phyloP scores from a whole-genome alignment of 1,140 invertebrate genomes.

The Brachionus calyciflorus region DNA sequence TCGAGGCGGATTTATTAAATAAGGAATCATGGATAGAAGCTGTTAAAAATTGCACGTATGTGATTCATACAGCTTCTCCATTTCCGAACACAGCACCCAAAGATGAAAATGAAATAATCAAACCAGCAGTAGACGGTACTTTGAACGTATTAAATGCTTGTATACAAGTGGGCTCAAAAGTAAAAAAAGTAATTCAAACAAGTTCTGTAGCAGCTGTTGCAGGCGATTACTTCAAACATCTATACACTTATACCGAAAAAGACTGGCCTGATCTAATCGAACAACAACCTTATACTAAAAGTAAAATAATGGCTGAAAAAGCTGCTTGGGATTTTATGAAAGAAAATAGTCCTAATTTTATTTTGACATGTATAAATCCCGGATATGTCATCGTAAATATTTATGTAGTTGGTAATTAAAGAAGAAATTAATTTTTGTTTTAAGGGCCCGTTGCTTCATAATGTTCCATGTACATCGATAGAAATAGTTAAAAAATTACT shows the following conservation, averaged over 20 bases:
- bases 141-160: conserved; percentile 64
- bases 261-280: conserved; percentile 62
- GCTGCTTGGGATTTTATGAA: conserved; percentile 66
- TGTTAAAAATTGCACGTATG: conserved; percentile 62
- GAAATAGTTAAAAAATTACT: conserved; percentile 61
- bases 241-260: conserved; percentile 62
- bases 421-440: not conserved
- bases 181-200: conserved; percentile 66
- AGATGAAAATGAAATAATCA: conserved; percentile 62
- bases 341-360: conserved; percentile 63
- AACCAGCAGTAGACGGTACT: conserved; percentile 65
- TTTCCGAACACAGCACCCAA: conserved; percentile 60
- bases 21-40: conserved; percentile 60
- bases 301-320: conserved; percentile 65
- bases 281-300: conserved; percentile 60
- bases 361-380: conserved; percentile 61
- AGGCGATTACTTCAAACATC: conserved; percentile 55
- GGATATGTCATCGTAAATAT: conserved; percentile 58
- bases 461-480: conserved; percentile 47
- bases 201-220: conserved; percentile 64
- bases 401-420: conserved; percentile 54
- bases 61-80: conserved; percentile 66
- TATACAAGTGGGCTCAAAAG: conserved; percentile 55
- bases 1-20: conserved; percentile 58
- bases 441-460: conserved; percentile 45